Base-by-base conservation (phyloP, 1,140 invertebrate species). In the Sinella curviseta region DNA sequence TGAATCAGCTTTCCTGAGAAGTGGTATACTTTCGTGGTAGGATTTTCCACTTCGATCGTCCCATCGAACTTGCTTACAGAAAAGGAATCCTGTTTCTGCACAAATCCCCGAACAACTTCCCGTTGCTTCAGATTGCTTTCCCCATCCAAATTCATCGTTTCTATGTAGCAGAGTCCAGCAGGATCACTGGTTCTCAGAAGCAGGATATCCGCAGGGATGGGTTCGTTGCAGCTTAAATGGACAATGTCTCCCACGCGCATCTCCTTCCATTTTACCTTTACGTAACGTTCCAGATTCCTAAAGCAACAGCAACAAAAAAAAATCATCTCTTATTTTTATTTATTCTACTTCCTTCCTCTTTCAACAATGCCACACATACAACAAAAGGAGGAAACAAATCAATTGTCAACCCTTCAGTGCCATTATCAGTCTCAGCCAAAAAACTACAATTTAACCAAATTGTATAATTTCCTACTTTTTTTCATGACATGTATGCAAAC, bases 41-140 rank as follows among this genome's bases (percentile, higher is more conserved):
- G 97, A 67, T 92, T 90, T 87, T 97, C 96, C 81, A 97, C 95
- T 88, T 97, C 95, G 36, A 98, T 91, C 33, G 90, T 89, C 83
- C 93, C 94, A 48, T 90, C 90, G 86, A 98, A 98, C 85, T 94
- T 92, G 77, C 90, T 90, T 24, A 95, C 94, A 81, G 91, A 90
- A 86, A 96, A 96, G 76, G 90, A 89, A 83, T 89, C 87, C 88
- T 92, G 91, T 86, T 91, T 91, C 78, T 91, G 89, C 67, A 88
- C 88, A 84, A 92, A 92, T 28, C 92, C 93, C 74, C 90, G 87
- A 17, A 93, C 91, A 0, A 95, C 93, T 87, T 97, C 93, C 85
- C 97, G 90, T 84, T 97, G 95, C 88, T 99, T 99, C 65, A 99
- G 89, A 90, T 99, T 99, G n/a, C 96, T 99, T 89, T 99, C 98